A percentile compares a stretch with the other conserved stretches of the same genome.
Conservation (phyloP, 2,113 vertebrate genomes). For the Hystrix cristata region DNA sequence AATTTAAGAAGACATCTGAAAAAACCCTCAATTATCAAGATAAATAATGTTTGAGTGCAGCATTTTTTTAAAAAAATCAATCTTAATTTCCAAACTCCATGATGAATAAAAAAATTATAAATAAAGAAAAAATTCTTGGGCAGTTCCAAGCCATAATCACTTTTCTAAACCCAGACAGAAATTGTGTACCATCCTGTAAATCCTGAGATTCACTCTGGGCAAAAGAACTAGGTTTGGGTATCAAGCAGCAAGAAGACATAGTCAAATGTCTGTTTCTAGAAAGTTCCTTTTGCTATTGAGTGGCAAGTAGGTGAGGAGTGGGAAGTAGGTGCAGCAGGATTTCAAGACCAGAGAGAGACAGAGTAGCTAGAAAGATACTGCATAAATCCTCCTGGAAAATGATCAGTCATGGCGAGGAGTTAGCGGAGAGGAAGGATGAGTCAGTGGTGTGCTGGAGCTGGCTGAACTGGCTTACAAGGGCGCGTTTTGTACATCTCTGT, state of each 20-base stretch:
- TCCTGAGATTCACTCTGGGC: neutral
- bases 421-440: neutral
- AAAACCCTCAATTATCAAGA: neutral
- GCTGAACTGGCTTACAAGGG: neutral
- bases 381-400: constrained; percentile 35
- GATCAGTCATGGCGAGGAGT: constrained; percentile 19
- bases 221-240: neutral
- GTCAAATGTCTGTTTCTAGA: neutral
- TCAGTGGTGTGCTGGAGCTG: neutral
- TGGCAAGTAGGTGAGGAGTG: neutral
- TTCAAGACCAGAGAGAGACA: constrained; percentile 29
- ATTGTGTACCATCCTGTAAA: neutral
- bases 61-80: neutral
- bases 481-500: neutral
- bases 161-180: neutral
- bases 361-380: constrained; percentile 11
- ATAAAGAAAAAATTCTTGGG: neutral
- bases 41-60: neutral
- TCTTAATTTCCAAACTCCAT: constrained; percentile 8
- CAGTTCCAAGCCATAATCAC: neutral
- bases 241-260: neutral
- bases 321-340: neutral
- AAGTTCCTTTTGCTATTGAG: constrained; percentile 56
- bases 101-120: neutral
- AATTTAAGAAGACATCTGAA: neutral